phyloP scores from a whole-genome alignment of 2,113 vertebrate genomes.

The Pelvicachromis taeniatus region DNA sequence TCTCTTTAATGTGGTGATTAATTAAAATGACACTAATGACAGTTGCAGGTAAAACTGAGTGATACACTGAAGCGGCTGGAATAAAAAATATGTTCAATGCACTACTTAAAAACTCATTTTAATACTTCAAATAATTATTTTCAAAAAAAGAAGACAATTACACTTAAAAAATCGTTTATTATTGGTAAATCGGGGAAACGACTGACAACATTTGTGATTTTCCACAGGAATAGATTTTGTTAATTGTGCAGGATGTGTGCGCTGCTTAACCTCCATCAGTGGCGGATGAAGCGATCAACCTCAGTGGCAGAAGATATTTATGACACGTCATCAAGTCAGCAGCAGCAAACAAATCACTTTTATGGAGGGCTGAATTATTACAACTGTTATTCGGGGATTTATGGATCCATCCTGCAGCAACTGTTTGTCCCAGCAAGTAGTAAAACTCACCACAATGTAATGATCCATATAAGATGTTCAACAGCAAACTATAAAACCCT shows the following conservation, averaged over 20 bases:
- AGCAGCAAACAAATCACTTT: conserved; percentile 29
- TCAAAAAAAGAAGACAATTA: neutral
- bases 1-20: neutral
- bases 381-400: conserved; percentile 16
- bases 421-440: conserved; percentile 9
- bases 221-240: neutral
- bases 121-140: neutral
- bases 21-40: neutral
- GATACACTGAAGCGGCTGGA: neutral
- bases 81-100: neutral
- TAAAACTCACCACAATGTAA: neutral
- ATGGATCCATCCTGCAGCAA: neutral
- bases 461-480: conserved; percentile 4
- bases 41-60: neutral
- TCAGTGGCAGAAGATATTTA: neutral
- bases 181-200: neutral
- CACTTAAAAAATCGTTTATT: neutral
- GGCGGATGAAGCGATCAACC: neutral
- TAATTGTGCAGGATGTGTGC: neutral
- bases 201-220: neutral
- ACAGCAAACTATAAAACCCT: neutral
- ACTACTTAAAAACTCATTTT: neutral
- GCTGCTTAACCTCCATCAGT: neutral
- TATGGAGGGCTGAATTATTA: conserved; percentile 5
- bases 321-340: neutral